Base-by-base conservation (phyloP, 2,113 vertebrate species). In the Forbesichthys agassizii region DNA sequence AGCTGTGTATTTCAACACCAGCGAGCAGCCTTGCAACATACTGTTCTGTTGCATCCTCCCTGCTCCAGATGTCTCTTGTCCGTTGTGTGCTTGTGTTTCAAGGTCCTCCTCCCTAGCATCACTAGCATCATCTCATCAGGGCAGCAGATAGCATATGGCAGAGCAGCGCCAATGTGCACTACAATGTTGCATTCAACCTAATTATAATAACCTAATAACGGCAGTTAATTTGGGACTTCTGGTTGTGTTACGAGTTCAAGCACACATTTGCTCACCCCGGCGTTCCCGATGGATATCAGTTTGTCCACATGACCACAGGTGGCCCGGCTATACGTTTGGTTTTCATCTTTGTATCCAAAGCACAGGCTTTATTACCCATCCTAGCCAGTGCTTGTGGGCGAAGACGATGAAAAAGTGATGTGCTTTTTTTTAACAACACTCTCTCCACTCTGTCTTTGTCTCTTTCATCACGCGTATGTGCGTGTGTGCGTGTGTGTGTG, bases 81-180 rank as follows among this genome's bases (percentile, higher is more conserved):
- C 52, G 67, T 53, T 71, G 68, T 68, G 58, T 77, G 71, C 73
- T 3, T 66, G 33, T 33, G 70, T 79, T 80, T 78, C 78, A 27
- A 2, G 27, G 81, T 86, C 78, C 80, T 80, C 88, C 69, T 63
- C 68, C 52, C 65, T 3, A 20, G 73, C 87, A 88, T 86, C 83
- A 84, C 77, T 78, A 86, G 80, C 79, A 76, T 84, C 84, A 81
- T 68, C 64, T 8, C 36, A 42, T 87, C 77, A 82, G 61, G 46
- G 78, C 71, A n/a, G 76, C 60, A 18, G 74, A 68, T 48, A 27
- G 47, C 63, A 64, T 80, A 71, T 78, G 73, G 75, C 10, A 48
- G 27, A 60, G 70, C 84, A 79, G 81, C 80, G 5, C 82, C 73
- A 80, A 82, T 54, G 77, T 74, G n/a, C 79, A 18, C 64, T 20